Evolutionary conservation across 2,797 vertebrate species (phyloP), one percentile per base, ranked within the genome.

Genomic region (Tiaroga cobitis): DNA sequence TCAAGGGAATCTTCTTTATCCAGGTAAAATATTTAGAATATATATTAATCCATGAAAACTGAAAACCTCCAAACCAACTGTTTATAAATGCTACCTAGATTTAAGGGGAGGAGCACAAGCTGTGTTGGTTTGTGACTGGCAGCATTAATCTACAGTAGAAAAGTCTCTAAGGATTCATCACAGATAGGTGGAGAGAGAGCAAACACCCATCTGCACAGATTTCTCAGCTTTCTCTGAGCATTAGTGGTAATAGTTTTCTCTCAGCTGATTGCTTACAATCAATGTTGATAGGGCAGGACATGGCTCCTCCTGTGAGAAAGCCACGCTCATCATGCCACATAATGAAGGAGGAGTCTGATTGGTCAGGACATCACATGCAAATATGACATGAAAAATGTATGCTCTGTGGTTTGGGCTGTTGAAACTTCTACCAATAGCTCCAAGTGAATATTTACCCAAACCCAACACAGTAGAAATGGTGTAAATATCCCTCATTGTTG

Each of bases 121-220:
- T 89, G 84, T 85, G 86, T 79, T 76, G 77, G 78, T 87, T 86
- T 87, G 84, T 86, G 77, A 83, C 74, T 84, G 81, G 87, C 81
- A 86, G 84, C 84, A 16, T 75, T 89, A 84, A 89, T 89, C 86
- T 75, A 83, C 82, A 80, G 84, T 81, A 73, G 73, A 79, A 72
- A 89, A 82, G 73, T 82, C 88, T 87, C 86, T 65, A 51, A 85
- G 83, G 86, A 87, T 68, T 84, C 70, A 79, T 75, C 84, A 75
- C 70, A 87, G 86, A 74, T 84, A 79, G 67, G 78, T 75, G 81
- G 79, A 82, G 82, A 86, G 83, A 80, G 68, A 34, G 68, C 81
- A 82, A 78, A 65, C 70, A 82, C 73, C 84, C 86, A 87, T 87
- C 86, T 89, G 88, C 70, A 79, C 78, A 76, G 73, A 84, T 86